A percentile compares a stretch with the other conserved stretches of the same genome.
phyloP scores from a whole-genome alignment of 2,797 vertebrate species.

The Anguilla pacifica region DNA sequence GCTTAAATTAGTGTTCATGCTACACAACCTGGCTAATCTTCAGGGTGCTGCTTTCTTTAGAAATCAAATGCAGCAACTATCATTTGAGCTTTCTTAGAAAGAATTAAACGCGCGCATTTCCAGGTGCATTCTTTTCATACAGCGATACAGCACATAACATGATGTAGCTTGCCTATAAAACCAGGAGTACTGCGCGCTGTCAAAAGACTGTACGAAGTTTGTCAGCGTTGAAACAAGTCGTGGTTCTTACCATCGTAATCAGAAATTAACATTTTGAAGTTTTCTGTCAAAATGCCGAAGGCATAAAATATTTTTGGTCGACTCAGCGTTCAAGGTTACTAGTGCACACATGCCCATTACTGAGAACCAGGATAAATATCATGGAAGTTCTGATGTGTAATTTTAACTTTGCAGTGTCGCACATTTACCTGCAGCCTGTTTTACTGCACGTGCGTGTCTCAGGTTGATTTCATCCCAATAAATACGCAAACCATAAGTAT shows the following conservation, averaged over 20 bases:
- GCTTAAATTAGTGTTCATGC: not conserved
- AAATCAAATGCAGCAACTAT: not conserved
- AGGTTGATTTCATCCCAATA: too few relatives aligned
- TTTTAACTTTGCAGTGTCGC: too few relatives aligned
- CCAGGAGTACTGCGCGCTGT: not conserved
- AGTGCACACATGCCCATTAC: not conserved
- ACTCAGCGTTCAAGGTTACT: not conserved
- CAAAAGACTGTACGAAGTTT: not conserved
- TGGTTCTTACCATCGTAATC: not conserved
- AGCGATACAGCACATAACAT: not conserved
- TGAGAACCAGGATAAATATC: not conserved
- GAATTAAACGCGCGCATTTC: not conserved
- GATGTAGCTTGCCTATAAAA: not conserved
- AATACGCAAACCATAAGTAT: too few relatives aligned
- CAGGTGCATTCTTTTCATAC: not conserved
- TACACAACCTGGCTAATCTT: not conserved
- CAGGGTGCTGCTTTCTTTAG: not conserved
- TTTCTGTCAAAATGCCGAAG: not conserved
- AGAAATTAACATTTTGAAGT: not conserved
- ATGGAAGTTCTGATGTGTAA: too few relatives aligned
- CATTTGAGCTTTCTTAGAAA: not conserved
- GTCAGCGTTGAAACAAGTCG: not conserved
- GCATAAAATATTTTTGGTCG: not conserved
- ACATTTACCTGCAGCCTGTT: too few relatives aligned
- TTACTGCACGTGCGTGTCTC: too few relatives aligned